These are phyloP conservation scores for Crenichthys baileyi DNA, from an alignment of 2,797 vertebrate species.

Conservation along the genomic window DNA sequence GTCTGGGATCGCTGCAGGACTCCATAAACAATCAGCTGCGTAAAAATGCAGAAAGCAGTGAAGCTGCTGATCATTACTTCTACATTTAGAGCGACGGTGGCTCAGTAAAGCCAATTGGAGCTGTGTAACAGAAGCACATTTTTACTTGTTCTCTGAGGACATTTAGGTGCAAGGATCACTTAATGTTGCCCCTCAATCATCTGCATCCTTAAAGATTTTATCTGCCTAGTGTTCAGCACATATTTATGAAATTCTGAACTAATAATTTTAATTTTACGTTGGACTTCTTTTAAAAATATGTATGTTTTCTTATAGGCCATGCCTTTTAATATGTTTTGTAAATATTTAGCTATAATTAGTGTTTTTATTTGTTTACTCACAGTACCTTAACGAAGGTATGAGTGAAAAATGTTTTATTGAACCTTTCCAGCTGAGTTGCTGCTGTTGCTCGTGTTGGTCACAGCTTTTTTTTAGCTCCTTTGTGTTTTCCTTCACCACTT, in stretches of 20 bases:
- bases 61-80: conserved; percentile 64
- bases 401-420: conserved; percentile 48
- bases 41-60: conserved; percentile 52
- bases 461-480: background rate
- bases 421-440: conserved; percentile 12
- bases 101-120: background rate
- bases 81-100: conserved; percentile 63
- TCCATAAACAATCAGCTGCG: conserved; percentile 70
- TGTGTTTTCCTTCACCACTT: background rate
- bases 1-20: conserved; percentile 67
- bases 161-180: background rate
- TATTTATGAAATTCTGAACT: conserved; percentile 53
- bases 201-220: conserved; percentile 1
- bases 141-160: conserved; percentile 7
- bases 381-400: conserved; percentile 61
- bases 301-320: conserved; percentile 46
- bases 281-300: conserved; percentile 29
- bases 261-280: conserved; percentile 11
- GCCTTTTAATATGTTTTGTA: conserved; percentile 59
- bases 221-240: conserved; percentile 55
- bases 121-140: background rate
- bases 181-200: conserved; percentile 26
- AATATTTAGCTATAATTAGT: conserved; percentile 62
- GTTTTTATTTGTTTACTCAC: conserved; percentile 55
- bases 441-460: conserved; percentile 5